Percentiles rank a stretch among this genome's conserved stretches.
These are phyloP conservation scores for Acanthopagrus latus DNA, from an alignment of 2,797 vertebrate genomes.

Conservation along the genomic window DNA sequence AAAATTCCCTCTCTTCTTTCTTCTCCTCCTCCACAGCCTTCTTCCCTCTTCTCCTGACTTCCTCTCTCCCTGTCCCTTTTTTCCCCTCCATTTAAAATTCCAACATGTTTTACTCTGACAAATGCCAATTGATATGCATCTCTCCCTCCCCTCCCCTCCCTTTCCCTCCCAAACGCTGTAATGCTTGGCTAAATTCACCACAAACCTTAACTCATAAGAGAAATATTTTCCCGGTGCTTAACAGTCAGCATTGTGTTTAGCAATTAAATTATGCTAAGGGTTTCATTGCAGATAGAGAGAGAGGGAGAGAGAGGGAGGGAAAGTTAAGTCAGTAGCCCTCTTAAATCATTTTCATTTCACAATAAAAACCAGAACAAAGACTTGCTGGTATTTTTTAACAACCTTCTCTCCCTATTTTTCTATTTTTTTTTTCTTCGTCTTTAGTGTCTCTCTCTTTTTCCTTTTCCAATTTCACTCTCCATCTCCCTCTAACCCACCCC, in stretches of 20 bases:
- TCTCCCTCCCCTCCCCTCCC: conserved; percentile 8
- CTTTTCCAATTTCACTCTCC: conserved; percentile 36
- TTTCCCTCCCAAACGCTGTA: neutral
- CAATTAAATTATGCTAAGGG: conserved; percentile 73
- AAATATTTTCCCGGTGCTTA: conserved; percentile 64
- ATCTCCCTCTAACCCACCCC: conserved; percentile 16
- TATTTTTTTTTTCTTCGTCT: conserved; percentile 23
- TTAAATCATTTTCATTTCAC: conserved; percentile 72
- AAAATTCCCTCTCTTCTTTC: conserved; percentile 64
- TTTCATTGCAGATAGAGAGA: conserved; percentile 52
- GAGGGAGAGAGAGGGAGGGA: conserved; percentile 28
- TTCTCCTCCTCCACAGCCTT: conserved; percentile 21
- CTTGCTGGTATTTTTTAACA: conserved; percentile 50
- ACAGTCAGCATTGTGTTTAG: conserved; percentile 69
- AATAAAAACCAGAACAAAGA: conserved; percentile 68
- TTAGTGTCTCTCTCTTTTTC: conserved; percentile 26
- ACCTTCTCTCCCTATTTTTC: conserved; percentile 28
- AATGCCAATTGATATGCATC: conserved; percentile 59
- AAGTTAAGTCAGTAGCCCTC: conserved; percentile 57
- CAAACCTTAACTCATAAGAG: conserved; percentile 59
- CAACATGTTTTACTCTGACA: conserved; percentile 56
- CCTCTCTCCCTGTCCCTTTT: conserved; percentile 53
- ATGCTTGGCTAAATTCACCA: conserved; percentile 56
- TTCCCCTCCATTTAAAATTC: conserved; percentile 60
- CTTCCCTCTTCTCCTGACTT: conserved; percentile 34